Conservation (phyloP, 1,140 invertebrate genomes). For the Drosophila elegans region DNA sequence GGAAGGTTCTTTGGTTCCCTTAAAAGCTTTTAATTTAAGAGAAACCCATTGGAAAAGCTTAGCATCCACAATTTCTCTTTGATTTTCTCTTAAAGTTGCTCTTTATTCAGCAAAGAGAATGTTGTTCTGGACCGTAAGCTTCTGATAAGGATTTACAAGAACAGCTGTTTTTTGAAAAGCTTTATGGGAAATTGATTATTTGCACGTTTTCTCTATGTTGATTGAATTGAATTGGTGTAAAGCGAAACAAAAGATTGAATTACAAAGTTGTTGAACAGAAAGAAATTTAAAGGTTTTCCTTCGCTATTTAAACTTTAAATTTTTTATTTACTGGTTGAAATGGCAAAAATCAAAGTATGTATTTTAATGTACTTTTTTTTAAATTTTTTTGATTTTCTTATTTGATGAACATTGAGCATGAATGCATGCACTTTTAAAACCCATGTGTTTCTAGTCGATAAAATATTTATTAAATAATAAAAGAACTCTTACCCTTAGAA, state of each 20-base stretch:
- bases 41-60: constrained; percentile 5
- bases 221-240: constrained; percentile 16
- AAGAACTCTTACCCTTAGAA: too few relatives aligned
- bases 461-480: too few relatives aligned
- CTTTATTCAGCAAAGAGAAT: constrained; percentile 32
- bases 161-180: constrained; percentile 41
- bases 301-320: too few relatives aligned
- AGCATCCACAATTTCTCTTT: constrained; percentile 7
- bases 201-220: not conserved
- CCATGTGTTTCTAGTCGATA: too few relatives aligned
- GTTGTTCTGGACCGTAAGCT: constrained; percentile 20
- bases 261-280: too few relatives aligned
- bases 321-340: too few relatives aligned
- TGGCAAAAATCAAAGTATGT: too few relatives aligned
- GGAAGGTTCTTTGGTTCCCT: constrained; percentile 1
- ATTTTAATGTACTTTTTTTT: too few relatives aligned
- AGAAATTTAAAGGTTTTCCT: too few relatives aligned
- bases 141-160: constrained; percentile 38
- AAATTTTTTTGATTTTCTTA: too few relatives aligned
- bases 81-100: not conserved
- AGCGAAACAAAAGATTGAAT: constrained; percentile 10
- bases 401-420: too few relatives aligned
- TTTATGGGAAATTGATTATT: constrained; percentile 18
- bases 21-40: constrained; percentile 36
- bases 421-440: too few relatives aligned